Base-by-base conservation (phyloP, 1,140 invertebrate genomes). In the Odontomachus brunneus region DNA sequence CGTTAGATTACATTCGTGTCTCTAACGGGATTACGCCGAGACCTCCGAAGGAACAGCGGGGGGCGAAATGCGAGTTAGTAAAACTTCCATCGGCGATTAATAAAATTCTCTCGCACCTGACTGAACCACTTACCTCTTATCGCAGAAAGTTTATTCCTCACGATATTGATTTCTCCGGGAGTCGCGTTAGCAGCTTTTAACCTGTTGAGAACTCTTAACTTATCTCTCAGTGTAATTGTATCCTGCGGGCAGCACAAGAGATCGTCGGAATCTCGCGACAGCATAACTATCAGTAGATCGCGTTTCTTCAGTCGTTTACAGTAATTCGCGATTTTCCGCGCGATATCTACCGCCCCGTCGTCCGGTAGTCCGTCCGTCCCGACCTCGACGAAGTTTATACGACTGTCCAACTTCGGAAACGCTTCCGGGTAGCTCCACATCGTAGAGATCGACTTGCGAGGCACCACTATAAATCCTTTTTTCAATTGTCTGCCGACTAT, bases 151-250 rank as follows among this genome's bases (percentile, higher is more conserved):
- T 94, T 94, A 85, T 95, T 95, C 60, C 96, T 91, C 11, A 97
- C 94, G 11, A 91, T 93, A 90, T 97, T 97, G 22, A 97, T 90
- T 87, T 97, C 95, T 38, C 94, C 89, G 19, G 96, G 96, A 65
- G 92, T 94, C 5, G 95, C 96, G 19, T 96, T 95, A 72, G 90
- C 90, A 33, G 78, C 86, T 14, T 95, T 92, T 81, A 97, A 84
- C 26, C 91, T 75, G 51, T 91, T 91, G 2, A 95, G 95, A 3
- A 96, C 81, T 2, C 91, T 83, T 11, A 92, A 83, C 80, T 96
- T 95, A 63, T 96, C 95, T 51, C 93, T 87, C 22, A 97, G 87
- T 17, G 94, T 94, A 17, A 97, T 91, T 2, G 94, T 94, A 51
- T 94, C 91, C 78, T 90, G 89, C 60, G 96, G 96, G 92, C 91